A percentile compares a stretch with the other conserved stretches of the same genome.
Conservation (phyloP, 2,888 invertebrate species). For the Trissolcus brochymenae region DNA sequence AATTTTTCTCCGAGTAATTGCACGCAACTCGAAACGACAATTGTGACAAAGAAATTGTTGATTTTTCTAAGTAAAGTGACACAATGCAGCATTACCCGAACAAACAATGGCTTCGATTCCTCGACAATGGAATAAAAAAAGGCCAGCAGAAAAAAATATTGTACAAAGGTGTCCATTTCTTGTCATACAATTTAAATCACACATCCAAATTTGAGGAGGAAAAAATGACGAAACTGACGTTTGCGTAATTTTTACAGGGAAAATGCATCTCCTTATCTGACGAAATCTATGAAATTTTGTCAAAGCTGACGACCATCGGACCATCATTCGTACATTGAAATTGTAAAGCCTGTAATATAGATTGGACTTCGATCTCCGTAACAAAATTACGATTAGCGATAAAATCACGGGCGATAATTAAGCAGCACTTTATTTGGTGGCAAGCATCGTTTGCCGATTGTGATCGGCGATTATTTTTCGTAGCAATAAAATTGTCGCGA, state of each 20-base stretch:
- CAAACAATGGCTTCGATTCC: constrained; percentile 1
- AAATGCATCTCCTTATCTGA: too few species aligned
- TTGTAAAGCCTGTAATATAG: not conserved
- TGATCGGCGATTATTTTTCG: constrained; percentile 26
- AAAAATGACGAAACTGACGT: too few species aligned
- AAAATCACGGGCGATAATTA: constrained; percentile 29
- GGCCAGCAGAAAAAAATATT: too few species aligned
- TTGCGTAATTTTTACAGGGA: too few species aligned
- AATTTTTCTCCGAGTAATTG: constrained; percentile 15
- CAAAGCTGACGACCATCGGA: not conserved
- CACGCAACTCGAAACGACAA: constrained; percentile 19
- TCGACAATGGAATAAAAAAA: too few species aligned
- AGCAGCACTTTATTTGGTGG: constrained; percentile 20
- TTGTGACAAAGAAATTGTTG: constrained; percentile 32
- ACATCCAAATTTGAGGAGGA: too few species aligned
- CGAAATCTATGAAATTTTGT: too few species aligned
- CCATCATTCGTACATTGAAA: constrained; percentile 26
- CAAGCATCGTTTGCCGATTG: constrained; percentile 14
- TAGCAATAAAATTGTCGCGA: constrained; percentile 20
- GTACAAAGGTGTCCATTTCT: too few species aligned
- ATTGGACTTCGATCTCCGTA: constrained; percentile 18
- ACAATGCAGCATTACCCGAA: constrained; percentile 9
- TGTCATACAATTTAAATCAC: too few species aligned
- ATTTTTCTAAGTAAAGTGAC: constrained; percentile 30
- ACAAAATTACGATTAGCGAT: constrained; percentile 6